Conservation (phyloP, 2,888 invertebrate genomes). For the Priocnemis perturbator region DNA sequence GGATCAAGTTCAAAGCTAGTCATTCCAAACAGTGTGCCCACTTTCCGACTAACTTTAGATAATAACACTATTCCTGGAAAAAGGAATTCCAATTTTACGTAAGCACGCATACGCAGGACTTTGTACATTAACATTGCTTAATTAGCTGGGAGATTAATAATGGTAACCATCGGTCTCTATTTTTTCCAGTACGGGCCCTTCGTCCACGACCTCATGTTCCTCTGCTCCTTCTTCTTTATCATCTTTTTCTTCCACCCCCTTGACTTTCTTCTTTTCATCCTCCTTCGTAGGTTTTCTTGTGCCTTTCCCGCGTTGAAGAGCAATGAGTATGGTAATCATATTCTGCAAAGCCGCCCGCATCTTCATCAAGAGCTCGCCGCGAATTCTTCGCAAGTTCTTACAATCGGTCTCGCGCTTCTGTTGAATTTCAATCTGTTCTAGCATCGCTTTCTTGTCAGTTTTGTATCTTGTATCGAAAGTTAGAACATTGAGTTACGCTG, state of each 20-base stretch:
- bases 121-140: neutral
- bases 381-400: slow-evolving; percentile 74
- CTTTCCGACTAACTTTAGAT: slow-evolving; percentile 59
- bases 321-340: slow-evolving; percentile 77
- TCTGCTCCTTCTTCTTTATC: slow-evolving; percentile 27
- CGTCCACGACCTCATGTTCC: slow-evolving; percentile 13
- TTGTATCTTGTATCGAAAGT: slow-evolving; percentile 74
- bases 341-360: slow-evolving; percentile 79
- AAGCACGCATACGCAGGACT: neutral
- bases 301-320: slow-evolving; percentile 38
- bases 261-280: neutral
- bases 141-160: neutral
- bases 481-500: neutral
- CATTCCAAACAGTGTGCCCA: slow-evolving; percentile 56
- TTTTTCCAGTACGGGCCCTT: slow-evolving; percentile 22
- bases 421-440: slow-evolving; percentile 75
- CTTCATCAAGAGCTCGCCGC: slow-evolving; percentile 78
- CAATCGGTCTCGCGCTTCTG: slow-evolving; percentile 74
- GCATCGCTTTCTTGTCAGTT: slow-evolving; percentile 75
- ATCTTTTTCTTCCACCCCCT: slow-evolving; percentile 22
- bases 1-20: slow-evolving; percentile 61
- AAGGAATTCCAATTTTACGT: neutral
- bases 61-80: slow-evolving; percentile 61
- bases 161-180: slow-evolving; percentile 35
- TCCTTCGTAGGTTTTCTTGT: slow-evolving; percentile 5